These are phyloP conservation scores for Zaprionus lachaisei DNA, from an alignment of 1,140 invertebrate genomes.

Conservation along the genomic window DNA sequence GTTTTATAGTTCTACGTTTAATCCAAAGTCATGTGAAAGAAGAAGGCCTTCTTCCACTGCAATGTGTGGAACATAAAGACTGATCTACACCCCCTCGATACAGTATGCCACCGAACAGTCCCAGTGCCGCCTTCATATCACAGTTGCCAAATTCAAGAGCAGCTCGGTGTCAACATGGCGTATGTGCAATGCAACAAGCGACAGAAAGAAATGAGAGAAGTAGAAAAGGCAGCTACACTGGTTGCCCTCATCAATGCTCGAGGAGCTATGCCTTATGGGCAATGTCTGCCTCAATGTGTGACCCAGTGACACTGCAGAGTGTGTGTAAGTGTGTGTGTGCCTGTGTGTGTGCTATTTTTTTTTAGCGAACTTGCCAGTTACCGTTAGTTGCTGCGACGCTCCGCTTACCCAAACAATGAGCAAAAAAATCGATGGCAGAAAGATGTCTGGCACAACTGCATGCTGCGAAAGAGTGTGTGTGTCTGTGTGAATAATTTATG, in stretches of 20 bases:
- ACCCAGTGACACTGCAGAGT: neutral
- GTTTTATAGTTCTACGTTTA: too few relatives aligned
- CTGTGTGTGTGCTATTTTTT: neutral
- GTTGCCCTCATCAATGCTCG: too few relatives aligned
- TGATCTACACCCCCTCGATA: too few relatives aligned
- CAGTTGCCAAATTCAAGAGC: neutral
- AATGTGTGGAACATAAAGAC: too few relatives aligned
- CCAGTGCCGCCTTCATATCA: neutral
- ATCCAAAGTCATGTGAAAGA: neutral
- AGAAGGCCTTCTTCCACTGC: neutral
- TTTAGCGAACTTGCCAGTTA: neutral
- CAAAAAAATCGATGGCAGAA: slow-evolving; percentile 3
- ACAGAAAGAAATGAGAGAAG: neutral
- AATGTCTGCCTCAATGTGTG: neutral
- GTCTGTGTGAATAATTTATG: slow-evolving; percentile 1
- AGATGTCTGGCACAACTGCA: slow-evolving; percentile 7
- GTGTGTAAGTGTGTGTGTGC: neutral
- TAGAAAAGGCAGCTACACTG: neutral
- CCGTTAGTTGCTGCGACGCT: neutral
- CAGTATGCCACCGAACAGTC: too few relatives aligned
- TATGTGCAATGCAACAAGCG: neutral
- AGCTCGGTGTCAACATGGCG: neutral
- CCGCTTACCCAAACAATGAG: neutral
- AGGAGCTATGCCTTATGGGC: neutral
- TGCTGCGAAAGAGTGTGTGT: slow-evolving; percentile 1